Conservation (phyloP, 2,888 invertebrate genomes). For the Mimumesa dahlbomi region DNA sequence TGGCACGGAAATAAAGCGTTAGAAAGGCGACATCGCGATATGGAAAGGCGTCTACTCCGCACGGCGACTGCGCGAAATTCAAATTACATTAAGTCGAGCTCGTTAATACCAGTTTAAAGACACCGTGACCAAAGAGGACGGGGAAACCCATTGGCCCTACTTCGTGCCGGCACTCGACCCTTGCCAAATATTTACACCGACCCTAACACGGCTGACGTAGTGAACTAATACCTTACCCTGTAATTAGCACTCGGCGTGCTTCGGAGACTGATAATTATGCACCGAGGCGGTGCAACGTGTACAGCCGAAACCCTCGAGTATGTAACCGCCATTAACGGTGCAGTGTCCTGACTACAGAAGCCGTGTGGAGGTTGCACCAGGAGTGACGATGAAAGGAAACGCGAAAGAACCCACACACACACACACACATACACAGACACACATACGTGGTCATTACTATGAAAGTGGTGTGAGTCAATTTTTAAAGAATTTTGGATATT, state of each 20-base stretch:
- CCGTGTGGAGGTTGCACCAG: too few species aligned
- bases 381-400: too few species aligned
- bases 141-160: constrained; percentile 11
- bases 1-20: too few species aligned
- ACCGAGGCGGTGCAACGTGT: constrained; percentile 45
- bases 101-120: constrained; percentile 39
- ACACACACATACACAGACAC: too few species aligned
- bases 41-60: too few species aligned
- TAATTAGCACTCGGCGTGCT: constrained; percentile 61
- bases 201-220: constrained; percentile 55
- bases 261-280: constrained; percentile 65
- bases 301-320: constrained; percentile 44
- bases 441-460: too few species aligned
- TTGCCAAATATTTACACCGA: constrained; percentile 62
- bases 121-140: constrained; percentile 21
- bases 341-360: too few species aligned
- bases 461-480: too few species aligned
- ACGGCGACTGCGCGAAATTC: too few species aligned
- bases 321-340: constrained; percentile 60
- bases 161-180: constrained; percentile 36
- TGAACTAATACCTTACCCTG: constrained; percentile 64
- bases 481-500: too few species aligned
- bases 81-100: constrained; percentile 3
- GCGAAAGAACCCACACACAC: too few species aligned
- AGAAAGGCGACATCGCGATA: too few species aligned